Base-by-base conservation (phyloP, 2,113 vertebrate species). In the Sphaerodactylus townsendi region DNA sequence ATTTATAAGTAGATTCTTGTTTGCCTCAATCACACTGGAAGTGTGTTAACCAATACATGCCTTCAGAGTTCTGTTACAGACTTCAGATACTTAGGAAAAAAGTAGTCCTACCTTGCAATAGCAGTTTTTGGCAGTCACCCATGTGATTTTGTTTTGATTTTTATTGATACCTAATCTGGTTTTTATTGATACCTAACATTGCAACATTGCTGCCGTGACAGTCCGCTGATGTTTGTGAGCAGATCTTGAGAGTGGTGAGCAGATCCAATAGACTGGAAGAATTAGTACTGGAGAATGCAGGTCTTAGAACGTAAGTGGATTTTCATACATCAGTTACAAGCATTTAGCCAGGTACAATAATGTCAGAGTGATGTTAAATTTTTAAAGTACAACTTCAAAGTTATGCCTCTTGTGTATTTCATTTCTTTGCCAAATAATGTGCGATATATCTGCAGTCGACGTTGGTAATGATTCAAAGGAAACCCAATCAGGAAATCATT, bases 151-250 rank as follows among this genome's bases (percentile, higher is more conserved):
- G n/a, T n/a, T 21, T 44, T 21, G 10, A 71, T 53, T 71, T 53
- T 71, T 53, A 72, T 14, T 23, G 23, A 10, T 59, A n/a, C n/a
- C n/a, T n/a, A n/a, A n/a, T n/a, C n/a, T 4, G 28, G 1, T 62
- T 84, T 84, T 74, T n/a, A 8, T 13, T 74, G 37, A 17, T 89
- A 71, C 74, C 86, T 91, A 93, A 93, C 3, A 0, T 85, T 90
- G 76, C 66, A 91, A 66, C 84, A 68, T 93, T 92, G 90, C 90
- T 93, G 90, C 62, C 87, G 86, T 94, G 90, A 15, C 90, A 99
- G 98, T 98, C 98, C 90, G 85, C 97, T 90, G 98, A 99, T 91
- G 97, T 99, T 94, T 99, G 98, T 84, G 98, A 99, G 86, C 98
- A 99, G 96, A 98, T 99, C 85, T 94, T 99, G 87, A 95, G 98